Conservation (phyloP, 35 echinoderm and acorn worm species). For the Patiria miniata region DNA sequence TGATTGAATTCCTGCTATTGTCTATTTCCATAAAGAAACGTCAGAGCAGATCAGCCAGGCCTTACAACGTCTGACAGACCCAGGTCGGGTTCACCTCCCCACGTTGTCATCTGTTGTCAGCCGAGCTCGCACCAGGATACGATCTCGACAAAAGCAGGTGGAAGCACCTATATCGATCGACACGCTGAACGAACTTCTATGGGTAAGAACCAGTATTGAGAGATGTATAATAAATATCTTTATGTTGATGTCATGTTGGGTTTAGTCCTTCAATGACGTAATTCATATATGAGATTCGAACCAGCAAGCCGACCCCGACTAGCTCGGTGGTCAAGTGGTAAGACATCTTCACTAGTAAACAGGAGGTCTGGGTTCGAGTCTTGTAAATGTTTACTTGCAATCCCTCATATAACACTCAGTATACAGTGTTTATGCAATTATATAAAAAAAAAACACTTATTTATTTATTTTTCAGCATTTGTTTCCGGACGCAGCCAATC, state of each 20-base stretch:
- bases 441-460: background rate
- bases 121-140: constrained; percentile 64
- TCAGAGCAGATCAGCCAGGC: constrained; percentile 83
- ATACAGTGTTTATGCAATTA: too few relatives aligned
- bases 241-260: too few relatives aligned
- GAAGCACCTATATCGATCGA: constrained; percentile 76
- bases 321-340: too few relatives aligned
- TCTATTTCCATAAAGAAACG: constrained; percentile 33
- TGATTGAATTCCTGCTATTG: too few relatives aligned
- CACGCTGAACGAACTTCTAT: constrained; percentile 82
- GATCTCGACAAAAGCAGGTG: constrained; percentile 50
- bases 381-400: too few relatives aligned
- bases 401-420: too few relatives aligned
- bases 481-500: constrained; percentile 19
- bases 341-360: too few relatives aligned
- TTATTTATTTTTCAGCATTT: background rate
- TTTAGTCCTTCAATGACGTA: too few relatives aligned
- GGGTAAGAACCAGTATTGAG: constrained; percentile 48
- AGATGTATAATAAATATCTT: too few relatives aligned
- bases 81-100: constrained; percentile 72
- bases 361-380: too few relatives aligned
- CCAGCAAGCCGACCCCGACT: too few relatives aligned
- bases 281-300: too few relatives aligned
- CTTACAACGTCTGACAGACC: constrained; percentile 84
- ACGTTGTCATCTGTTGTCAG: constrained; percentile 78